Conservation (phyloP, 2,888 invertebrate genomes). For the Diarsia brunnea region DNA sequence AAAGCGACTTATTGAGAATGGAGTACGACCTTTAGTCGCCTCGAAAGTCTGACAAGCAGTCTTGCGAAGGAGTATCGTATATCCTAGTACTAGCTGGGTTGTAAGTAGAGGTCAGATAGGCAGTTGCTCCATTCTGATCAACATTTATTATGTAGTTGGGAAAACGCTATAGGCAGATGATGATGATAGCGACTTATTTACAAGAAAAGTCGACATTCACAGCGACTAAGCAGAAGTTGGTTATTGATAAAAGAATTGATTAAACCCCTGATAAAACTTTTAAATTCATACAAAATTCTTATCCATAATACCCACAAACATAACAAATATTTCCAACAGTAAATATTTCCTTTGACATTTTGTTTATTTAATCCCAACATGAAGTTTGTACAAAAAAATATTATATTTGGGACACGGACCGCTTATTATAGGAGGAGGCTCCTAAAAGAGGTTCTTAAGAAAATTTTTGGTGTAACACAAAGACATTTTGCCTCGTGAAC, state of each 20-base stretch:
- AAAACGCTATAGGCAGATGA: no score
- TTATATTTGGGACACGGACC: slow-evolving; percentile 53
- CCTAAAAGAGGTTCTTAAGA: slow-evolving; percentile 60
- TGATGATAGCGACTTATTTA: neutral
- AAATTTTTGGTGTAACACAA: slow-evolving; percentile 68
- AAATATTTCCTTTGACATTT: slow-evolving; percentile 55
- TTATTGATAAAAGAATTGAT: neutral
- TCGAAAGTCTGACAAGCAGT: no score
- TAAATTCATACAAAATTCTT: neutral
- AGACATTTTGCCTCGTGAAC: slow-evolving; percentile 68
- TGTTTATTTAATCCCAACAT: slow-evolving; percentile 55
- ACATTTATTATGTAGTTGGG: no score
- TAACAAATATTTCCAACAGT: slow-evolving; percentile 22
- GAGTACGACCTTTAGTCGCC: no score
- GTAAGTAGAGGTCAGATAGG: no score
- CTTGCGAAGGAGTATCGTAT: no score
- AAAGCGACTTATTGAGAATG: neutral
- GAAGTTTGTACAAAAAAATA: slow-evolving; percentile 46
- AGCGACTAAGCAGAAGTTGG: neutral
- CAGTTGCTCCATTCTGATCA: no score
- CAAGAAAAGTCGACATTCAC: neutral
- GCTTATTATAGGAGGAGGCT: slow-evolving; percentile 61
- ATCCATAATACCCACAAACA: slow-evolving; percentile 13
- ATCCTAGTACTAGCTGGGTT: no score
- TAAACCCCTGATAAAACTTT: slow-evolving; percentile 7